Evolutionary conservation across 2,888 invertebrate genomes (phyloP).

Genomic region (Reticulitermes lucifugus): DNA sequence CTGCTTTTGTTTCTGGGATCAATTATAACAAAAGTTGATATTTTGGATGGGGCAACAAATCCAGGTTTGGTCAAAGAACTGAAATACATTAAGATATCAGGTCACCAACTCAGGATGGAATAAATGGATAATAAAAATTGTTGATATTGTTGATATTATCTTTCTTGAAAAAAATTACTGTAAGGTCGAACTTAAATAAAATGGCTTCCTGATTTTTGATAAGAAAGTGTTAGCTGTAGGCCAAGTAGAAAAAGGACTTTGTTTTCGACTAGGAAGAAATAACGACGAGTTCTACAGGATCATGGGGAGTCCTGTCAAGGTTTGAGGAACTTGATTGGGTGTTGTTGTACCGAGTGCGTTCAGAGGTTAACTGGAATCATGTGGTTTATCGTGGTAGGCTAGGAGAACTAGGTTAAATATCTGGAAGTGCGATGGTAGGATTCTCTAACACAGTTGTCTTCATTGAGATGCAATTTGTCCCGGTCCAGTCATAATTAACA

Average conservation of each 20-base stretch:
- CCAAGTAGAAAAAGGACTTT: not conserved
- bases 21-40: constrained; percentile 6
- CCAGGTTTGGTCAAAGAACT: constrained; percentile 26
- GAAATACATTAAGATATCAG: constrained; percentile 11
- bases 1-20: not conserved
- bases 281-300: not conserved
- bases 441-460: constrained; percentile 15
- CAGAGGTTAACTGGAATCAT: not conserved
- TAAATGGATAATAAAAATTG: constrained; percentile 17
- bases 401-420: not conserved
- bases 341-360: not conserved
- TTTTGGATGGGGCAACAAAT: constrained; percentile 31
- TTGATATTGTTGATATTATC: not conserved
- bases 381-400: not conserved
- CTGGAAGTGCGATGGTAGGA: not conserved
- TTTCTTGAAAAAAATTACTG: constrained; percentile 6
- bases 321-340: not conserved
- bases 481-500: constrained; percentile 35
- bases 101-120: constrained; percentile 32
- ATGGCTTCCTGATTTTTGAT: constrained; percentile 35
- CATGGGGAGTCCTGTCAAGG: not conserved
- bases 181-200: constrained; percentile 34
- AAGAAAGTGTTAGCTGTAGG: constrained; percentile 26
- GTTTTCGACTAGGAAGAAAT: not conserved
- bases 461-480: not conserved